Evolutionary conservation across 2,888 invertebrate genomes (phyloP), one percentile per base, ranked within the genome.

Genomic region (Drosophila meridiana): DNA sequence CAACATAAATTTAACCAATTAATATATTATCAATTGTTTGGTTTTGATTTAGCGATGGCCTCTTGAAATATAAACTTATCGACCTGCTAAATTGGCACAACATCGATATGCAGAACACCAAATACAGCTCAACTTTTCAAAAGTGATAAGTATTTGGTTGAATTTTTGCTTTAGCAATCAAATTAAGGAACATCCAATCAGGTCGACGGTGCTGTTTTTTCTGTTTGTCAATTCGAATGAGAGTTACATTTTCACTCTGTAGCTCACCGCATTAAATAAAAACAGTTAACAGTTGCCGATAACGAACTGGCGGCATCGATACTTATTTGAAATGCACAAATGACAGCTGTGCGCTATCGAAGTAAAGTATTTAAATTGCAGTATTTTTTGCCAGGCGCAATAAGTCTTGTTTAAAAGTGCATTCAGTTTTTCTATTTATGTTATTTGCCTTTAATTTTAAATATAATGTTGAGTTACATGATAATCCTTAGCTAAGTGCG

Each of bases 11-110:
- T 63, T 48, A 55, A 61, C 32, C 50, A 61, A 65, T 66, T 68
- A 26, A 69, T 56, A 30, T 61, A 64, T 59, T 78, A 73, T 69
- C 78, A 78, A 78, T 81, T 78, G 78, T 78, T 78, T 81, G 78
- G 78, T 73, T 78, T 81, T 43, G 38, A 45, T 69, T 61, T 82
- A 73, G 82, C 34, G 78, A 81, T 78, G 78, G 82, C 20, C 47
- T 45, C 32, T 11, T n/a, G 28, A 38, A 26, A 58, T 55, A 65
- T 65, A 20, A 36, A 64, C 55, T 30, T 65, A 71, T 67, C 77
- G 75, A 38, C 6, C 32, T 50, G 34, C 30, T 11, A 20, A 9
- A 34, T 20, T 20, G 11, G 3, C 11, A 52, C 11, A 1, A 20
- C 8, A 20, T 52, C 34, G 50, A 52, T 52, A 20, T 7, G 9